These are phyloP conservation scores for Stictonetta naevosa DNA, from an alignment of 2,113 vertebrate species.

Conservation along the genomic window DNA sequence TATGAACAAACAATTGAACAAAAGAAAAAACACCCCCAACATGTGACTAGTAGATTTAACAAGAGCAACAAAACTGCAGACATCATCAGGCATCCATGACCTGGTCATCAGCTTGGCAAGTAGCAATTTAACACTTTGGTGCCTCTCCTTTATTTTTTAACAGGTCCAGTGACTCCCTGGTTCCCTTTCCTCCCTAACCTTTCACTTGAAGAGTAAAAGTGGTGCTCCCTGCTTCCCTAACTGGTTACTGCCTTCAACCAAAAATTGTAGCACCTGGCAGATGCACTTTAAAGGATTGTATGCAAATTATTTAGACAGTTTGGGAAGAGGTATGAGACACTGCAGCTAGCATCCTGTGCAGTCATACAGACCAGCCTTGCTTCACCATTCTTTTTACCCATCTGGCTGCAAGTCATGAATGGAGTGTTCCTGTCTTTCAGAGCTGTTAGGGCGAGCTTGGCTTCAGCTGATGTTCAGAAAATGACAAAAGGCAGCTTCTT, in stretches of 20 bases:
- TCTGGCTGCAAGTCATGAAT: neutral
- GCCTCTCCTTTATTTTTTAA: neutral
- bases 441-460: neutral
- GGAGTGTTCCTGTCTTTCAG: neutral
- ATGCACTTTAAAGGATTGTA: neutral
- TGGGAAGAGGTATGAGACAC: neutral
- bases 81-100: neutral
- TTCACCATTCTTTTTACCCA: neutral
- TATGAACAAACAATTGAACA: no score
- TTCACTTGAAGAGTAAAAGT: neutral
- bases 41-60: neutral
- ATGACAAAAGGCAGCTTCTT: neutral
- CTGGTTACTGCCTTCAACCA: neutral
- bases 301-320: neutral
- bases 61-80: neutral
- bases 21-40: neutral
- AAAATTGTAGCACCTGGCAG: neutral
- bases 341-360: neutral
- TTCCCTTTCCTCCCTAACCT: neutral
- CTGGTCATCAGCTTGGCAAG: neutral
- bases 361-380: neutral
- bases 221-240: neutral
- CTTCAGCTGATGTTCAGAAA: neutral
- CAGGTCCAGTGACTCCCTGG: neutral
- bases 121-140: neutral